Percentiles rank a stretch among this genome's conserved stretches.
Conservation (phyloP, 2,888 invertebrate species). For the Oegoconia quadripuncta region DNA sequence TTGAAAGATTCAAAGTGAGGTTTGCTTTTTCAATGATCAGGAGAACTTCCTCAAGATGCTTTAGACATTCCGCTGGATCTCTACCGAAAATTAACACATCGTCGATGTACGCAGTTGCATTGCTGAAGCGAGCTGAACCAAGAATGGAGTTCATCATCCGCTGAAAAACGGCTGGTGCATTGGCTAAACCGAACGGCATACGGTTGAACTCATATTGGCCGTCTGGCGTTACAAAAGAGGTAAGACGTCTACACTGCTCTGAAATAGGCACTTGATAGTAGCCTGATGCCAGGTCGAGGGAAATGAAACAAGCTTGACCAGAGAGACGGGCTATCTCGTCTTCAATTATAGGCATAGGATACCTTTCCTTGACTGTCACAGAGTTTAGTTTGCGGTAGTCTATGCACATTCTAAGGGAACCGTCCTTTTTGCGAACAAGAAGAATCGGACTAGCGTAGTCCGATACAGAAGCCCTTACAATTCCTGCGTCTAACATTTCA, state of each 20-base stretch:
- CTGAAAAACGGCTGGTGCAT: too few relatives aligned
- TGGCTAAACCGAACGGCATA: too few relatives aligned
- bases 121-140: not conserved
- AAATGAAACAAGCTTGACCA: too few relatives aligned
- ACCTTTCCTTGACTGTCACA: constrained; percentile 17
- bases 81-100: constrained; percentile 1
- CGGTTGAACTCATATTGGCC: too few relatives aligned
- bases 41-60: not conserved
- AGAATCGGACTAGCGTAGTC: constrained; percentile 21
- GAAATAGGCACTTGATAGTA: constrained; percentile 9
- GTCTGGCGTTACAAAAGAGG: too few relatives aligned
- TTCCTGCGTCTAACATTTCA: constrained; percentile 18
- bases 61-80: not conserved
- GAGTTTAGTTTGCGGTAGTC: constrained; percentile 18
- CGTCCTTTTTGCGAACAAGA: constrained; percentile 12
- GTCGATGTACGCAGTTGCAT: constrained; percentile 7
- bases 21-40: not conserved
- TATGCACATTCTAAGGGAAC: constrained; percentile 5
- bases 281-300: not conserved
- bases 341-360: constrained; percentile 9
- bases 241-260: constrained; percentile 1
- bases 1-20: not conserved
- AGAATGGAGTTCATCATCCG: not conserved
- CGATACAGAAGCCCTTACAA: too few relatives aligned
- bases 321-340: constrained; percentile 5